Evolutionary conservation across 2,113 vertebrate genomes (phyloP).

Genomic region (Alouatta palliata): DNA sequence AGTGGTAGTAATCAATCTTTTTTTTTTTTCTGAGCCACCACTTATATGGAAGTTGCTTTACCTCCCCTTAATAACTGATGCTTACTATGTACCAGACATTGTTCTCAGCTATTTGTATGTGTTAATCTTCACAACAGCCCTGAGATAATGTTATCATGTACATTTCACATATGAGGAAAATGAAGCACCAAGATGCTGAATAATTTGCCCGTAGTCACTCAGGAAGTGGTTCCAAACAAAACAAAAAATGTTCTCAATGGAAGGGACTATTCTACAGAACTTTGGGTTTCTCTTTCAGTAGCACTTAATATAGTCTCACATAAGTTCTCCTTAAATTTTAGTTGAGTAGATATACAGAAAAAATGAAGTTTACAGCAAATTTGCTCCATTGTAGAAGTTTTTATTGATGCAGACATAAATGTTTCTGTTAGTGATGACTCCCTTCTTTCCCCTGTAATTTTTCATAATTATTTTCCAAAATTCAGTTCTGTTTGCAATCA

Average conservation of each 20-base stretch:
- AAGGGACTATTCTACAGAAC: not conserved
- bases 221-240: not conserved
- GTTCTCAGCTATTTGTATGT: not conserved
- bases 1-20: not conserved
- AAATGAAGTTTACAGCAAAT: not conserved
- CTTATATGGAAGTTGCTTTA: not conserved
- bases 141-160: not conserved
- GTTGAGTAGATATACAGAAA: not conserved
- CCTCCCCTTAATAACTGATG: not conserved
- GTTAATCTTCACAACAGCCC: not conserved
- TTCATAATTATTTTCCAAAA: not conserved
- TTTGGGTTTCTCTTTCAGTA: not conserved
- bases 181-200: not conserved
- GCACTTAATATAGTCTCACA: not conserved
- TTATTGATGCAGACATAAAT: not conserved
- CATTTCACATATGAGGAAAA: not conserved
- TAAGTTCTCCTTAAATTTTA: not conserved
- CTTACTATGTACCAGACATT: not conserved
- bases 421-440: not conserved
- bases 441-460: not conserved
- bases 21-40: not conserved
- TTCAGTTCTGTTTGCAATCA: constrained; percentile 10
- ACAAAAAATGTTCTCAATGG: not conserved
- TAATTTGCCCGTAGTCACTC: not conserved
- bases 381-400: not conserved